Percentiles rank a stretch among this genome's conserved stretches.
These are phyloP conservation scores for Aphelinus atriplicis DNA, from an alignment of 1,140 invertebrate genomes.

Conservation along the genomic window DNA sequence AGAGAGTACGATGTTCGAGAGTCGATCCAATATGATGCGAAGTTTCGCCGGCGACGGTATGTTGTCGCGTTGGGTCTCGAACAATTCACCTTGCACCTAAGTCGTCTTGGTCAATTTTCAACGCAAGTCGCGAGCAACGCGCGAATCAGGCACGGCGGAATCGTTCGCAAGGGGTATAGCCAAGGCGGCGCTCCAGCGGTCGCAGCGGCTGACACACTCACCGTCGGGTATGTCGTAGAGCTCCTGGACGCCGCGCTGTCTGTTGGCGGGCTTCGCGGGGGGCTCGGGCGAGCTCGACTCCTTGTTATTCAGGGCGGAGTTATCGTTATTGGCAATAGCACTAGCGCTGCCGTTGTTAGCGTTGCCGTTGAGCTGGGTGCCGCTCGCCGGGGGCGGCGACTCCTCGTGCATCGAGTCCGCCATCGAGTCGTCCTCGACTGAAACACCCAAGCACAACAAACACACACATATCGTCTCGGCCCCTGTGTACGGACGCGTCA, in stretches of 20 bases:
- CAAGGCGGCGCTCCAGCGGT: no score
- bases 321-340: constrained; percentile 61
- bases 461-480: constrained; percentile 21
- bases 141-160: no score
- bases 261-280: constrained; percentile 58
- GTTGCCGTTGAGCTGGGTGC: constrained; percentile 61
- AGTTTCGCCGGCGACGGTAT: no score
- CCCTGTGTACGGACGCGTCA: no score
- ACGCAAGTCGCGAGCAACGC: no score
- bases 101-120: no score
- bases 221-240: constrained; percentile 85
- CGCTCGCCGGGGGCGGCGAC: constrained; percentile 13
- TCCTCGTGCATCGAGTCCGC: constrained; percentile 25
- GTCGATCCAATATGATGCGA: no score
- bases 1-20: no score
- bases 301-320: constrained; percentile 63
- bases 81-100: no score
- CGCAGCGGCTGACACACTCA: constrained; percentile 65
- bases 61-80: no score
- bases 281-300: constrained; percentile 57
- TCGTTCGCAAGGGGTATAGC: no score
- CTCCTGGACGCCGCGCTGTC: constrained; percentile 71
- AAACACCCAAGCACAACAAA: constrained; percentile 37
- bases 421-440: constrained; percentile 44
- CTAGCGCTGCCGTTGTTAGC: constrained; percentile 58